Conservation (phyloP, 2,888 invertebrate species). For the Pyrocoelia pectoralis region DNA sequence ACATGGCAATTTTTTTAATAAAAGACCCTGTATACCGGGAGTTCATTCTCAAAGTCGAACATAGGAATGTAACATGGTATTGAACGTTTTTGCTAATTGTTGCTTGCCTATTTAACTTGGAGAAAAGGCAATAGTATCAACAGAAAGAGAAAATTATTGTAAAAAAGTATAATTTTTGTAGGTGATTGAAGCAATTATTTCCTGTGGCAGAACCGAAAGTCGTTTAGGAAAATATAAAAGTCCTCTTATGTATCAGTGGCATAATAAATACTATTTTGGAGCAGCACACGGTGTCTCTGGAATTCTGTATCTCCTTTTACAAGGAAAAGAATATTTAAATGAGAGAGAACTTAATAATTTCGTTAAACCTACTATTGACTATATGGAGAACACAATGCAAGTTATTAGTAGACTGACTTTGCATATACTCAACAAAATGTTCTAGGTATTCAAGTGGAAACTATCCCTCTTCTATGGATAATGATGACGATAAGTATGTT, state of each 20-base stretch:
- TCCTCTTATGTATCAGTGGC: conserved; percentile 88
- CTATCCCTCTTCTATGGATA: conserved; percentile 80
- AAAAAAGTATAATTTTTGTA: conserved; percentile 51
- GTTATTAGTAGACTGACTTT: neutral
- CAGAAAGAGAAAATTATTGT: no score
- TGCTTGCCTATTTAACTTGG: no score
- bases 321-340: conserved; percentile 69
- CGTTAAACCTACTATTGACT: conserved; percentile 72
- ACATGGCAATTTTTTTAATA: no score
- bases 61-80: no score
- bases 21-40: no score
- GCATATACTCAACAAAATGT: neutral
- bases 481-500: conserved; percentile 75
- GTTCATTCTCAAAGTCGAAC: no score
- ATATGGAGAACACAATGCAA: conserved; percentile 64
- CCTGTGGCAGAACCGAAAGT: conserved; percentile 71
- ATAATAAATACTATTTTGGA: conserved; percentile 84
- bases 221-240: conserved; percentile 62
- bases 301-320: conserved; percentile 82
- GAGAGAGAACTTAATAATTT: conserved; percentile 65
- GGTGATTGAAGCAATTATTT: conserved; percentile 70
- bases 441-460: conserved; percentile 68
- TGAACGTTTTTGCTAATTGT: no score
- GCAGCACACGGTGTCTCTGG: conserved; percentile 90
- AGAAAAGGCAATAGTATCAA: no score